These are phyloP conservation scores for Rhagonycha lutea DNA, from an alignment of 2,888 invertebrate genomes.

Conservation along the genomic window DNA sequence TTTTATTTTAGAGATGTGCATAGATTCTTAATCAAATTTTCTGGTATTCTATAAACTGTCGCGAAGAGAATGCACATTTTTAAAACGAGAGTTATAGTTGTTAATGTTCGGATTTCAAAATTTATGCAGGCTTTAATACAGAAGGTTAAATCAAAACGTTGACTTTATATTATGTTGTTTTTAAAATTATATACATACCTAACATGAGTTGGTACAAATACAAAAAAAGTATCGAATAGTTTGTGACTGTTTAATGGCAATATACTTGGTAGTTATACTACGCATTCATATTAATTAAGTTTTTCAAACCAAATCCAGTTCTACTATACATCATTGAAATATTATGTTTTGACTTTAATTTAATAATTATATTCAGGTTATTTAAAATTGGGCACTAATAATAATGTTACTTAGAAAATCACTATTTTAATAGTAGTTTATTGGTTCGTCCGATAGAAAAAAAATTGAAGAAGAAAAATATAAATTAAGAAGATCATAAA, in stretches of 20 bases:
- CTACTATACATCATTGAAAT: no score
- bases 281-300: background rate
- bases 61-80: slow-evolving; percentile 48
- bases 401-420: no score
- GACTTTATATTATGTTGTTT: background rate
- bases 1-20: slow-evolving; percentile 49
- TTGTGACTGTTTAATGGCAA: background rate
- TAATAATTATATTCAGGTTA: no score
- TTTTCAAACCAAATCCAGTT: no score
- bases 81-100: slow-evolving; percentile 26
- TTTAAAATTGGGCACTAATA: no score
- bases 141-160: slow-evolving; percentile 15
- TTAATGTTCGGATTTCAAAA: slow-evolving; percentile 22
- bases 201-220: background rate
- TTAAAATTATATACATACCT: background rate
- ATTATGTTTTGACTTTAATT: no score
- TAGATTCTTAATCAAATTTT: slow-evolving; percentile 57
- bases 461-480: no score
- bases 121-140: slow-evolving; percentile 12
- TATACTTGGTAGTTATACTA: background rate
- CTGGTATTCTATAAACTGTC: slow-evolving; percentile 54
- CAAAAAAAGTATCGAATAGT: background rate
- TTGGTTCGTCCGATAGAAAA: no score
- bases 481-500: no score
- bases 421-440: no score